These are phyloP conservation scores for Drosophila baimaii DNA, from an alignment of 1,140 invertebrate species.

Conservation along the genomic window DNA sequence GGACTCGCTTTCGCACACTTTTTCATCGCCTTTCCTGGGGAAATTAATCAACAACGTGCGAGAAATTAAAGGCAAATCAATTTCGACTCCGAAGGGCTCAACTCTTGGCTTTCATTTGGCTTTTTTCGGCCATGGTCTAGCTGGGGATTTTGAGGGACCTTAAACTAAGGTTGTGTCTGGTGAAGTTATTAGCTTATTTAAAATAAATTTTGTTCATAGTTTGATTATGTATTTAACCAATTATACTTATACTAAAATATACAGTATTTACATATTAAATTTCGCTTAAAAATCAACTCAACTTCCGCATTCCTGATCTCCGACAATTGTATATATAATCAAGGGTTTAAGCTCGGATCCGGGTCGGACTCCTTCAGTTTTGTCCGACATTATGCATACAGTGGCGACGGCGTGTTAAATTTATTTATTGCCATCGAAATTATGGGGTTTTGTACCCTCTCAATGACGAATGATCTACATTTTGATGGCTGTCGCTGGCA, in stretches of 20 bases:
- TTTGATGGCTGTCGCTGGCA: conserved; percentile 61
- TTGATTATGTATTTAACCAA: neutral
- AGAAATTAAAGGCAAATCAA: conserved; percentile 70
- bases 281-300: too few relatives aligned
- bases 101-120: conserved; percentile 16
- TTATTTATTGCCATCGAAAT: conserved; percentile 74
- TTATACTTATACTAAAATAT: neutral
- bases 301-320: conserved; percentile 8
- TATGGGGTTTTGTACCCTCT: conserved; percentile 68
- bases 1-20: conserved; percentile 70
- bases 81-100: conserved; percentile 33
- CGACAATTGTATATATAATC: conserved; percentile 4
- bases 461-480: conserved; percentile 81
- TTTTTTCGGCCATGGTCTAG: conserved; percentile 1
- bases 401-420: conserved; percentile 67
- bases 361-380: conserved; percentile 21
- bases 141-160: neutral
- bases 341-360: neutral
- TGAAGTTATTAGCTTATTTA: neutral
- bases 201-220: neutral
- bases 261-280: neutral
- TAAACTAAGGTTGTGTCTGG: neutral
- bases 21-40: conserved; percentile 53
- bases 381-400: conserved; percentile 52
- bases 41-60: conserved; percentile 80